Base-by-base conservation (phyloP, 2,797 vertebrate species). In the Oreochromis grahami region DNA sequence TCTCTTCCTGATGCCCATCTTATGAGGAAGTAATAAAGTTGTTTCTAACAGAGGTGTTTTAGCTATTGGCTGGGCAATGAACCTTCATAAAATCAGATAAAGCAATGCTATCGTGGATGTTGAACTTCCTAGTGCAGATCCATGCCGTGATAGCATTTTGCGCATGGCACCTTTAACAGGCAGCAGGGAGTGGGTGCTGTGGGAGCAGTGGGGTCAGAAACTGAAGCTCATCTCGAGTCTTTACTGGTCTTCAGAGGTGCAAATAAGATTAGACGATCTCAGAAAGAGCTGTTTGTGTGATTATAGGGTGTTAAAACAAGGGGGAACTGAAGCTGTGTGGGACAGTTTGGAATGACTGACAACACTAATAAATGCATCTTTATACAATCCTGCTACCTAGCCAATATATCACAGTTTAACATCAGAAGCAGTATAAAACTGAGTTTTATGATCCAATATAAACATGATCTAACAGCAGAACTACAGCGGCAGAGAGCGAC, bases 321-420 rank as follows among this genome's bases (percentile, higher is more conserved):
- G 1, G 68, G 56, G 51, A 80, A 53, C 29, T 21, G 29, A 60
- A 60, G 29, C 56, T 60, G 29, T 60, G 29, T 60, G 29, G 56
- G 56, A 34, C 56, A 41, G 45, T 76, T 78, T 17, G 55, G 80
- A 24, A 24, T 19, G 19, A 77, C 45, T 13, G 38, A 81, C 52
- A 83, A 77, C 32, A 58, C n/a, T 15, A 45, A 84, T 76, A 72
- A 84, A 85, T 48, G 36, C 48, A 34, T 36, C 55, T 36, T n/a
- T 8, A 12, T 36, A 52, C 0, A 79, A 80, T 29, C 5, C 51
- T 53, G 6, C n/a, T 26, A 38, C 6, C 5, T 36, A 7, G 50
- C 7, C n/a, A 19, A 53, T 48, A 52, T 11, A 50, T 17, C 4
- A 24, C 1, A 26, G 26, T 76, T 84, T 74, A 77, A 32, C 41